phyloP scores from a whole-genome alignment of 2,113 vertebrate species.

The Taurulus bubalis region DNA sequence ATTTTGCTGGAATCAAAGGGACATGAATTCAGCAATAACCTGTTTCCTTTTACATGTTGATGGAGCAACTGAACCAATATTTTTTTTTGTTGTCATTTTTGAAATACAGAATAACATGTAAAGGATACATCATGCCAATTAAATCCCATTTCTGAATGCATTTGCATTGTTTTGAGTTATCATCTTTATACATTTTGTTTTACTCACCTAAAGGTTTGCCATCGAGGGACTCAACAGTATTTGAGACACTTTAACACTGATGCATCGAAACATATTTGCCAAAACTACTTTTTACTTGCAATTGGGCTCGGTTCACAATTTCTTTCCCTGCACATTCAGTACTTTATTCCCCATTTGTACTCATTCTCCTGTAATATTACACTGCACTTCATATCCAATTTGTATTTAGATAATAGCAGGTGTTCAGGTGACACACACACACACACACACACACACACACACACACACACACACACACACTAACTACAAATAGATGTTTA shows the following conservation, averaged over 20 bases:
- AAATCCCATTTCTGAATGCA: slow-evolving; percentile 77
- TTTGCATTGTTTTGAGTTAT: slow-evolving; percentile 41
- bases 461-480: too few relatives aligned
- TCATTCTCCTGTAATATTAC: background rate
- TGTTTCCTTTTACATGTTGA: slow-evolving; percentile 61
- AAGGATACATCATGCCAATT: slow-evolving; percentile 74
- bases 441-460: too few relatives aligned
- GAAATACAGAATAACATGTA: slow-evolving; percentile 72
- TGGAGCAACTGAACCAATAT: slow-evolving; percentile 52
- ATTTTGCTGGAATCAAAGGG: slow-evolving; percentile 75
- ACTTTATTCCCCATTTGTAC: background rate
- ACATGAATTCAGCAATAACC: slow-evolving; percentile 82
- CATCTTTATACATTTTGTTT: background rate
- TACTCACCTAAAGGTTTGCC: background rate
- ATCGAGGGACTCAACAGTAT: background rate
- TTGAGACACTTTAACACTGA: background rate
- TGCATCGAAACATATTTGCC: background rate
- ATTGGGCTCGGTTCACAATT: background rate
- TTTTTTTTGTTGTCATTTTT: slow-evolving; percentile 54
- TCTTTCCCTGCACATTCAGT: background rate
- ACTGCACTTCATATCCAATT: background rate
- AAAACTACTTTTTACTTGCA: background rate
- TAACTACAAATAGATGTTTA: background rate
- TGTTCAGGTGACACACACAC: background rate
- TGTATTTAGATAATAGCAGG: background rate